Evolutionary conservation across 2,113 vertebrate species (phyloP), one percentile per base, ranked within the genome.

Genomic region (Perca schrenkii): DNA sequence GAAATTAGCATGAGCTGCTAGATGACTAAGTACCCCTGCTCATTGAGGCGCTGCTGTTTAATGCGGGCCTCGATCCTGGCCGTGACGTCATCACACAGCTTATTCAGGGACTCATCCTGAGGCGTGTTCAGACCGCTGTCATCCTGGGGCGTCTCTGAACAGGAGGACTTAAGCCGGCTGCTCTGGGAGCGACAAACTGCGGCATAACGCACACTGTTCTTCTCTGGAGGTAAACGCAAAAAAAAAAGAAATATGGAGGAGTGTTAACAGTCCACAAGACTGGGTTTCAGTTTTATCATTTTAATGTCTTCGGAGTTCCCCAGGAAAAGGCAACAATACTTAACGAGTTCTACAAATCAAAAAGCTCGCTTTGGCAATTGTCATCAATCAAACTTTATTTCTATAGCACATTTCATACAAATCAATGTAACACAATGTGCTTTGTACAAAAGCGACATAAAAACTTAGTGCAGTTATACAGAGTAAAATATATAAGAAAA

Each of bases 41-140:
- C 85, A 2, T 85, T 86, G 66, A 82, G 43, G 74, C 71, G 84
- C 66, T 93, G 91, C 85, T 91, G 87, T 72, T 91, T 94, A 5
- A 94, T 77, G 22, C 90, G 92, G 7, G 91, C 79, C 73, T 89
- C 92, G 13, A 92, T 90, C 83, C 94, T 92, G 50, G 89, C 65
- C 0, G 91, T 80, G 58, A 96, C 84, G 40, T 96, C 96, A 8
- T 97, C 95, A 71, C 96, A 95, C 50, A 96, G 94, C 25, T 94
- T 95, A 87, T 83, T 95, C 79, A 96, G 84, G 36, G 94, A 83
- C 62, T 94, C 93, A 46, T 92, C 86, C 74, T 87, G 74, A 4
- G 94, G 50, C 0, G 88, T 92, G 83, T 94, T 94, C 60, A 91
- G 64, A 8, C 93, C 82, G 7, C 94, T 85, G 71, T 93, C 84